Evolutionary conservation across 2,888 invertebrate genomes (phyloP), one percentile per base, ranked within the genome.

Genomic region (Stratiomys singularior): DNA sequence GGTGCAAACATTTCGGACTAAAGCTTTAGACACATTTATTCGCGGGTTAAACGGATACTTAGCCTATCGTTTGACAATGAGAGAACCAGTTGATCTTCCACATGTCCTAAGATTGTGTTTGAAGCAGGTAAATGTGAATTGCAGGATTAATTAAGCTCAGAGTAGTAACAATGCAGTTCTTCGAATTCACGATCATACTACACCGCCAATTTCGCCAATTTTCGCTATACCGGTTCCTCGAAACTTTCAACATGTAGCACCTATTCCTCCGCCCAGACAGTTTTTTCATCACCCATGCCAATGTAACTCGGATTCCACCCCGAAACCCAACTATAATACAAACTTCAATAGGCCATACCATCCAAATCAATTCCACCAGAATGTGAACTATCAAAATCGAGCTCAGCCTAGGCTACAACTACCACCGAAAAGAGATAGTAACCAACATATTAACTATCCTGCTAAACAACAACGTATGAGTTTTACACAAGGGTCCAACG

Each of bases 11-110:
- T 37, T 66, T 21, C 30, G 37, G 21, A 37, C 30, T 18, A 66
- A 66, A 21, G 66, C 76, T 11, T 37, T 78, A 11, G 78, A 77
- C 30, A 79, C 77, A 5, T 79, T 79, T 67, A 60, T 79, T 56
- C 46, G 79, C 25, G 74, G 79, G 1, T 46, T 79, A 21, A 74
- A 66, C 11, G 67, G 77, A n/a, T 56, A 79, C 27, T 28, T 79
- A 15, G 64, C 78, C 1, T 44, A 63, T 28, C 30, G 63, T 18
- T 21, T 74, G 37, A 64, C 72, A 25, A 74, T 79, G 46, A 28
- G 46, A 13, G 79, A 79, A 67, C 74, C 66, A 4, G 37, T 37
- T 37, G n/a, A n/a, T n/a, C n/a, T n/a, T n/a, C n/a, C n/a, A n/a
- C n/a, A n/a, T n/a, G n/a, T n/a, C n/a, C n/a, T n/a, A n/a, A n/a